Base-by-base conservation (phyloP, 2,888 invertebrate species). In the Argynnis bischoffii region DNA sequence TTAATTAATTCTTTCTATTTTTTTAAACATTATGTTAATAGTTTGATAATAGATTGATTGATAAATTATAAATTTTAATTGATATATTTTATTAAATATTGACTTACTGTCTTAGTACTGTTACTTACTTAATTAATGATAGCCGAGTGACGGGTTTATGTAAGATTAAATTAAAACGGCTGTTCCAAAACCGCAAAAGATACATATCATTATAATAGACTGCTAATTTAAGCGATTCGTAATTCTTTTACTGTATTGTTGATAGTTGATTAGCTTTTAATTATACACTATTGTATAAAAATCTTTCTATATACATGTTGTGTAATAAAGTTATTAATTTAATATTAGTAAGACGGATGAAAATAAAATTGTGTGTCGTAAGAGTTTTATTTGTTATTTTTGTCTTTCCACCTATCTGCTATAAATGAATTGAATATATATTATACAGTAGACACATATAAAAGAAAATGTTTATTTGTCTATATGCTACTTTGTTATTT, bases 301-400 rank as follows among this genome's bases (percentile, higher is more conserved):
- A 85, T 90, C 92, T 92, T 92, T 92, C 92, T 92, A 92, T 92
- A 88, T 92, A 92, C 92, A 92, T 92, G 92, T 92, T 92, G 92
- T 92, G 90, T 91, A 89, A 86, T 89, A 87, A 89, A 87, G 86
- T 84, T 88, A 80, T 80, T 77, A 79, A 87, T 72, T 65, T 85
- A 83, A 85, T 73, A 82, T 81, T 87, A 89, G 86, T 73, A 80
- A 69, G 81, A 78, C 80, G 77, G 77, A 82, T 80, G 81, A 78
- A 84, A 90, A 89, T 90, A 92, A 90, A 89, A 85, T 81, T 92
- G 87, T 89, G 92, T 92, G 90, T 92, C 91, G 91, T 90, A 88
- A 82, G 83, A 83, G 72, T 74, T 79, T 77, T 76, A 74, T 76
- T 78, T 76, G 81, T 85, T 88, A 77, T 66, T 3, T 41, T 41